Base-by-base conservation (phyloP, 2,888 invertebrate genomes). In the Apamea anceps region DNA sequence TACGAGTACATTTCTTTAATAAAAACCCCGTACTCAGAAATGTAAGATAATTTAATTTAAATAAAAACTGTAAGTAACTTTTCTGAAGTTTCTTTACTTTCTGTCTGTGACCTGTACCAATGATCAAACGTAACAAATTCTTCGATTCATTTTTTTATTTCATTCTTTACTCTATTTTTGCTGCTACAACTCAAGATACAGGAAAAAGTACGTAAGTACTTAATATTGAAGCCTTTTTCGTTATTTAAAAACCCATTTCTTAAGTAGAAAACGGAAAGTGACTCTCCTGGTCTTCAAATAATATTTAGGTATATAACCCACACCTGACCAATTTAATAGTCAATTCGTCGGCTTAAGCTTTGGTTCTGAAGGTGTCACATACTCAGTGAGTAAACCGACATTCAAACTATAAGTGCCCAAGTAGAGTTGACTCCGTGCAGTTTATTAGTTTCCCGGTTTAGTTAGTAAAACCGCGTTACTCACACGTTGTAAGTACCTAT, bases 171-270 rank as follows among this genome's bases (percentile, higher is more conserved):
- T 65, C 37, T 25, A 21, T 37, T 37, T 66, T 48, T n/a, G 8
- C 18, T 57, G 15, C 5, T 57, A 48, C 3, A 37, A 21, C 45
- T 80, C n/a, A 71, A 45, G 32, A 63, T 45, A 48, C 48, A 72
- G 48, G 32, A 37, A 65, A 32, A 80, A 28, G 80, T 72, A 37
- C 3, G 3, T 65, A 32, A 25, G 45, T 74, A 80, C 57, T 79
- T 54, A 63, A 63, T 79, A 57, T 80, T 42, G 65, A 80, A 80
- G 13, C 54, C 65, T 72, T 72, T 18, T 66, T 66, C 21, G 25
- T 80, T 79, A 72, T 79, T 80, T 37, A 28, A 68, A 72, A 79
- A 57, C 28, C 37, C 18, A 72, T 79, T 65, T 65, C 72, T 72
- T 57, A 65, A 72, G 57, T 65, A 48, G 72, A 72, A 66, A 66